phyloP scores from a whole-genome alignment of 2,113 vertebrate species.

The Colistium nudipinnis region DNA sequence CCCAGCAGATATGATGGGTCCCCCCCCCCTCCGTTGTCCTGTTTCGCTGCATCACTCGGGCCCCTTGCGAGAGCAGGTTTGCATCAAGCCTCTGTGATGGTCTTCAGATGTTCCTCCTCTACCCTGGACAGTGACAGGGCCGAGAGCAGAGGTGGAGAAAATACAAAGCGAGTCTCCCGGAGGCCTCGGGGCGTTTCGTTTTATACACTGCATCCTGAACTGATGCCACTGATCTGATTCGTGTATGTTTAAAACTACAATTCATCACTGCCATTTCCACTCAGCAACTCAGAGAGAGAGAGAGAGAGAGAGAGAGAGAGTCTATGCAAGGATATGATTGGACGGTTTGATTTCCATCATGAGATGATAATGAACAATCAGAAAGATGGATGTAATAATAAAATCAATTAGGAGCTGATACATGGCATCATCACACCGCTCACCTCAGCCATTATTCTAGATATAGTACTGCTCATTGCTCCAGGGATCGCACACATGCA shows the following conservation, averaged over 20 bases:
- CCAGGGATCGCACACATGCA: conserved; percentile 11
- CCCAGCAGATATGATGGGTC: conserved; percentile 52
- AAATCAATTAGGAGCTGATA: conserved; percentile 56
- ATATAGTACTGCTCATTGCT: conserved; percentile 28
- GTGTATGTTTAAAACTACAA: conserved; percentile 29
- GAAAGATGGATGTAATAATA: conserved; percentile 51
- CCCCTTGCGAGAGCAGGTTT: conserved; percentile 26
- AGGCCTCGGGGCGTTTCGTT: conserved; percentile 47
- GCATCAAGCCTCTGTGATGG: conserved; percentile 43
- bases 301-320: background rate
- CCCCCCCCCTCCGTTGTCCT: conserved; percentile 40
- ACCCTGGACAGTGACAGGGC: conserved; percentile 26
- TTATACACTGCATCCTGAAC: conserved; percentile 42
- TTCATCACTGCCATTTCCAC: conserved; percentile 34
- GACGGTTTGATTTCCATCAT: conserved; percentile 29
- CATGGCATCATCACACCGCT: conserved; percentile 36
- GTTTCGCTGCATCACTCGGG: conserved; percentile 26
- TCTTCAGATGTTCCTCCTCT: conserved; percentile 64
- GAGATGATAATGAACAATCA: conserved; percentile 42
- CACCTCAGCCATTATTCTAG: conserved; percentile 27
- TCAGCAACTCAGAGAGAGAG: conserved; percentile 14
- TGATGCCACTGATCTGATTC: conserved; percentile 54
- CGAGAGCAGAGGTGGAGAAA: conserved; percentile 22
- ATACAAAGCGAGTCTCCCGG: conserved; percentile 32
- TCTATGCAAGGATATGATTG: background rate